Conservation (phyloP, 2,113 vertebrate genomes). For the Columba janthina region DNA sequence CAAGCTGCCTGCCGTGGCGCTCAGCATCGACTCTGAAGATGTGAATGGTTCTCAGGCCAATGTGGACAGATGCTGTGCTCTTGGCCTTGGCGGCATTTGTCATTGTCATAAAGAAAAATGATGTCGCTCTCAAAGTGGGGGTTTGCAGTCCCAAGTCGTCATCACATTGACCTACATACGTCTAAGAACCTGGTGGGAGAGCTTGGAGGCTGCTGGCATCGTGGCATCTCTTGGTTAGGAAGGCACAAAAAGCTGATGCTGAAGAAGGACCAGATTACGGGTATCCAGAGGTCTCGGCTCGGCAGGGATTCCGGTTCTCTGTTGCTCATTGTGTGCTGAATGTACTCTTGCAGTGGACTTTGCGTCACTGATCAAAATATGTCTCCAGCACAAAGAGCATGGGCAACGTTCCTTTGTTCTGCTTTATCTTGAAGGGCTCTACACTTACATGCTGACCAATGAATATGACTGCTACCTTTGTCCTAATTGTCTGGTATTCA, state of each 20-base stretch:
- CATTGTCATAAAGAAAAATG: background rate
- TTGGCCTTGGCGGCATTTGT: background rate
- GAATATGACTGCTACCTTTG: constrained; percentile 17
- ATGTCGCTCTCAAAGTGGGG: background rate
- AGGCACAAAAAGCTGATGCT: constrained; percentile 29
- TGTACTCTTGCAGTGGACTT: constrained; percentile 24
- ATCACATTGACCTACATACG: rapidly evolving
- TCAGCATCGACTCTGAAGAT: background rate
- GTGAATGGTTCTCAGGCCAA: background rate
- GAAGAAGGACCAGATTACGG: background rate
- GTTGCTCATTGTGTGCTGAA: constrained; percentile 15
- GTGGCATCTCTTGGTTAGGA: background rate
- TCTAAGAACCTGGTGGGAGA: background rate
- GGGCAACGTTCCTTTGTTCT: constrained; percentile 9
- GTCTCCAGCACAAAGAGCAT: background rate
- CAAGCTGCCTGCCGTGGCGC: background rate
- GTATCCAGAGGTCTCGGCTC: constrained; percentile 2
- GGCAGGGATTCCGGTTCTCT: background rate
- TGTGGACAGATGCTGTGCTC: background rate
- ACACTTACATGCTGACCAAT: constrained; percentile 22
- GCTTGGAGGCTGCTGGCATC: background rate
- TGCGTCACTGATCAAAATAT: background rate
- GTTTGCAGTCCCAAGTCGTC: background rate
- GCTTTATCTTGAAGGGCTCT: constrained; percentile 57
- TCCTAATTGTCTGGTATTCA: background rate